Evolutionary conservation across 2,888 invertebrate species (phyloP).

Genomic region (Eupithecia vulgata): DNA sequence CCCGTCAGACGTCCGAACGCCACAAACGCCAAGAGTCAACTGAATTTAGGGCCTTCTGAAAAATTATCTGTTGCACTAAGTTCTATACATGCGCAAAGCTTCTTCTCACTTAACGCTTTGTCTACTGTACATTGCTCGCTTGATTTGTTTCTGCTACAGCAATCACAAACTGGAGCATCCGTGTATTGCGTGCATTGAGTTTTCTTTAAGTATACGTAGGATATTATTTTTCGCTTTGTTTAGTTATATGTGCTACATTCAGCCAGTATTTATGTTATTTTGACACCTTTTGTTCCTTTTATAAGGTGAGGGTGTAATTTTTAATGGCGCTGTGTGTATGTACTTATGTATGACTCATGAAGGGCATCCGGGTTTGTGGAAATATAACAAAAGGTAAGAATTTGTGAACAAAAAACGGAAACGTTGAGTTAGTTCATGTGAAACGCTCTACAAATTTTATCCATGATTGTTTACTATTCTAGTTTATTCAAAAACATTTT

Average conservation of each 20-base stretch:
- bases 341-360: conserved; percentile 30
- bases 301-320: conserved; percentile 40
- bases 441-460: not conserved
- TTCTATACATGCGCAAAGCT: conserved; percentile 67
- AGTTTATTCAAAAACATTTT: not conserved
- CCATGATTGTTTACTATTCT: not conserved
- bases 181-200: conserved; percentile 39
- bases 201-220: conserved; percentile 43
- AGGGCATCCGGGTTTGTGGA: conserved; percentile 32
- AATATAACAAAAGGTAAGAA: conserved; percentile 16
- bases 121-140: conserved; percentile 48
- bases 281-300: conserved; percentile 51
- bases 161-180: conserved; percentile 31
- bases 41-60: conserved; percentile 59
- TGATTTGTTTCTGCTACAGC: conserved; percentile 4
- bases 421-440: conserved; percentile 3
- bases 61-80: conserved; percentile 65
- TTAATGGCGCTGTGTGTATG: conserved; percentile 38
- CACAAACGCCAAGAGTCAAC: conserved; percentile 57
- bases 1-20: conserved; percentile 52
- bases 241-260: conserved; percentile 56
- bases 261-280: conserved; percentile 54
- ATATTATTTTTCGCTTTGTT: conserved; percentile 62
- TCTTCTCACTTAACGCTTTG: conserved; percentile 35
- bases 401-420: conserved; percentile 7